phyloP scores from a whole-genome alignment of 2,888 invertebrate genomes.

The Corythucha ciliata region DNA sequence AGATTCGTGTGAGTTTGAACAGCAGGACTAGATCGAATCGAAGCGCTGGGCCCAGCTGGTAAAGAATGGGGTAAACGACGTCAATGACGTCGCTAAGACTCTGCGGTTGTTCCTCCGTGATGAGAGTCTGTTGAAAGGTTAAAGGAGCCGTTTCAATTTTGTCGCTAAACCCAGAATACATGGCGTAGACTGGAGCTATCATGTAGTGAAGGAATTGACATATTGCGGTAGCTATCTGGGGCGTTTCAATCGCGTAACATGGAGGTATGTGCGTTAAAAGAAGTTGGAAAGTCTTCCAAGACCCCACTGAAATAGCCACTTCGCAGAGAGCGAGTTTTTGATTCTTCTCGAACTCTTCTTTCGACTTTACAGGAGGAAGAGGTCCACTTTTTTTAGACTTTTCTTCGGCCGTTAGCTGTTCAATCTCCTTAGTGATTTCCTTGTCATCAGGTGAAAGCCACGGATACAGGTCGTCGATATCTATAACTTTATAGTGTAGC shows the following conservation, averaged over 20 bases:
- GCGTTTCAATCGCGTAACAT: slow-evolving; percentile 64
- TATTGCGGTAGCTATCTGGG: slow-evolving; percentile 67
- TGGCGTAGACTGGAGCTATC: slow-evolving; percentile 77
- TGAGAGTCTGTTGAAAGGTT: slow-evolving; percentile 13
- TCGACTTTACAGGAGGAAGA: slow-evolving; percentile 19
- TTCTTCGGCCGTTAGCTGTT: slow-evolving; percentile 22
- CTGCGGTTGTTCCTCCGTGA: slow-evolving; percentile 37
- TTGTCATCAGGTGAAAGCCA: slow-evolving; percentile 85
- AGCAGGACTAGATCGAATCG: slow-evolving; percentile 80
- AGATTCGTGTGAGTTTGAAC: slow-evolving; percentile 64
- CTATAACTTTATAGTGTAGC: slow-evolving; percentile 76
- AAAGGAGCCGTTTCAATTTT: slow-evolving; percentile 39
- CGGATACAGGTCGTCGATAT: slow-evolving; percentile 77
- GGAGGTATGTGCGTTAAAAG: slow-evolving; percentile 76
- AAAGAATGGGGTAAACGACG: slow-evolving; percentile 73
- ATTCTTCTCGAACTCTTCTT: slow-evolving; percentile 42
- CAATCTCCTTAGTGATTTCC: slow-evolving; percentile 57
- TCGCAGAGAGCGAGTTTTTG: slow-evolving; percentile 91
- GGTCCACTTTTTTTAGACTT: slow-evolving; percentile 27
- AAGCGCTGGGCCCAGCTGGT: slow-evolving; percentile 76
- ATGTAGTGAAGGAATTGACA: slow-evolving; percentile 71
- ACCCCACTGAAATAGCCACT: slow-evolving; percentile 76
- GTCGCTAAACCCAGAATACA: slow-evolving; percentile 42
- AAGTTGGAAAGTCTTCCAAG: slow-evolving; percentile 77
- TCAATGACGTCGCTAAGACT: slow-evolving; percentile 64